These are phyloP conservation scores for Cosmopolites sordidus DNA, from an alignment of 2,888 invertebrate species.

Conservation along the genomic window DNA sequence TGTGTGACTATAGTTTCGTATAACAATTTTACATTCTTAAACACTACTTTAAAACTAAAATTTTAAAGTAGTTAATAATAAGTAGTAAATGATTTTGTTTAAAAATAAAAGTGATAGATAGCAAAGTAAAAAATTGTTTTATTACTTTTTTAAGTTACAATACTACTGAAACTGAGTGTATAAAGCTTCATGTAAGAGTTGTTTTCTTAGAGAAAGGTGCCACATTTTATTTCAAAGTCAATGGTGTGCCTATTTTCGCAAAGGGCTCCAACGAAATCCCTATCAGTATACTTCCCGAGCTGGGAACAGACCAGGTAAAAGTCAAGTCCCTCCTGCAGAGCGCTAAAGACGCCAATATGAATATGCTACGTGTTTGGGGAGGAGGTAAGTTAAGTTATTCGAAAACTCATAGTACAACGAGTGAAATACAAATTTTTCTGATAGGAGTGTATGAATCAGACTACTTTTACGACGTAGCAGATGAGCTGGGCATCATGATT, in stretches of 20 bases:
- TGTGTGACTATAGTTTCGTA: no score
- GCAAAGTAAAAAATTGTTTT: no score
- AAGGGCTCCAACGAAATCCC: constrained; percentile 97
- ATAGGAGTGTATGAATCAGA: constrained; percentile 80
- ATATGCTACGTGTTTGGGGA: constrained; percentile 94
- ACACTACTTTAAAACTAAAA: no score
- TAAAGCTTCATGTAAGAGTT: no score
- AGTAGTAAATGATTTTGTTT: no score
- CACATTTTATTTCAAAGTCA: constrained; percentile 83
- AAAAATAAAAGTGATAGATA: no score
- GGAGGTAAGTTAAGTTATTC: constrained; percentile 66
- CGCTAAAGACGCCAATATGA: constrained; percentile 77
- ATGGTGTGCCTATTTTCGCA: constrained; percentile 80
- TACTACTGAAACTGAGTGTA: no score
- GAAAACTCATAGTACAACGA: neutral
- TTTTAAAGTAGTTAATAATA: no score
- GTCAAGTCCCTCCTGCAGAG: constrained; percentile 63
- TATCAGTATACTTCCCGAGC: constrained; percentile 76
- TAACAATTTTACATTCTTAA: no score
- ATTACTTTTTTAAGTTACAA: no score
- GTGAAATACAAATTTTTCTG: no score
- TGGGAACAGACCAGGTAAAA: constrained; percentile 54
- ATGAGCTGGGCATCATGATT: constrained; percentile 83
- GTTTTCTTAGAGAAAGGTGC: constrained; percentile 53
- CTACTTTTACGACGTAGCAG: constrained; percentile 81